Conservation (phyloP, 1,140 invertebrate genomes). For the Diprion similis region DNA sequence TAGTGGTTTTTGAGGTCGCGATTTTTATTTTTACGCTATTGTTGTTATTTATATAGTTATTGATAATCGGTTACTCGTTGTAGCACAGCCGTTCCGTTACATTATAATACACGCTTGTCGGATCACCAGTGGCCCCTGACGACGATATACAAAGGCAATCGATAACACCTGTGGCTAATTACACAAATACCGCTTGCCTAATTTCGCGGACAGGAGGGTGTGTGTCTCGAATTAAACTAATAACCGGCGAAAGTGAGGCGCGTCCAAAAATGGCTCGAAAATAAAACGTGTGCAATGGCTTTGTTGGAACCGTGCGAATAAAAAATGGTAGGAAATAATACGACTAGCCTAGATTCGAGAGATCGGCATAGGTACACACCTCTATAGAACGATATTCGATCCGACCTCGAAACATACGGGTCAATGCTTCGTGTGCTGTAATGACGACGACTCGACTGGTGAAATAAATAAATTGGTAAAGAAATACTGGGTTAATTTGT, state of each 20-base stretch:
- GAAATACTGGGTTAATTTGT: constrained; percentile 7
- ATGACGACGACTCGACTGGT: background rate
- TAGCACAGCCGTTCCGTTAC: no score
- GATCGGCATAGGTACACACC: background rate
- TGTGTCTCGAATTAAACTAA: constrained; percentile 3
- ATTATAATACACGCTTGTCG: no score
- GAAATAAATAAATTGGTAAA: constrained; percentile 6
- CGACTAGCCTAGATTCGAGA: constrained; percentile 5
- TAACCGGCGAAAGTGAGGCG: constrained; percentile 2
- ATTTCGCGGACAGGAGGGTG: background rate
- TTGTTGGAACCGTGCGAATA: background rate
- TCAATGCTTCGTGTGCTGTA: background rate
- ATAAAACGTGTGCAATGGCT: background rate
- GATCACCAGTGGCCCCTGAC: no score
- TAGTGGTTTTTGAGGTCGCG: no score
- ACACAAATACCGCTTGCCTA: background rate
- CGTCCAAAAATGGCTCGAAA: background rate
- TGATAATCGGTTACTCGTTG: no score
- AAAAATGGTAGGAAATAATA: background rate
- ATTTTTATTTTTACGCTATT: no score
- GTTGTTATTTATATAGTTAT: no score
- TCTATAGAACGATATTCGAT: background rate
- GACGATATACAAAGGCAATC: background rate
- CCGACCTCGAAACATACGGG: constrained; percentile 3
- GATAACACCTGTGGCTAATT: constrained; percentile 2